phyloP scores from a whole-genome alignment of 2,113 vertebrate genomes.

The Phalacrocorax pelagicus region DNA sequence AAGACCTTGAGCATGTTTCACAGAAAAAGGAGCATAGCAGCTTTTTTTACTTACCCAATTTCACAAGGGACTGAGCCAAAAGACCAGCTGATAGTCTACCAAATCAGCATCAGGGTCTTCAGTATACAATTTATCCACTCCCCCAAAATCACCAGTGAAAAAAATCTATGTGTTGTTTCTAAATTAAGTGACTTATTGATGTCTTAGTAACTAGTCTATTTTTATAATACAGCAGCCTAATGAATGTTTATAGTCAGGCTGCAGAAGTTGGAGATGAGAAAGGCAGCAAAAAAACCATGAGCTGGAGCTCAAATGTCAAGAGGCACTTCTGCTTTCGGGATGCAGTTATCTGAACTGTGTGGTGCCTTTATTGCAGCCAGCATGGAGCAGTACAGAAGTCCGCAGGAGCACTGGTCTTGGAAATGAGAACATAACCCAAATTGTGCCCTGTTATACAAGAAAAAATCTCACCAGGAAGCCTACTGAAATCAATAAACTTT shows the following conservation, averaged over 20 bases:
- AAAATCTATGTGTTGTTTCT: not conserved
- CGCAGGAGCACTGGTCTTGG: not conserved
- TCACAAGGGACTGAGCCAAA: not conserved
- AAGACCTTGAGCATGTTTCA: not conserved
- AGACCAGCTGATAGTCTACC: not conserved
- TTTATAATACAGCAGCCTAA: not conserved
- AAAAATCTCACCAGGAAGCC: not conserved
- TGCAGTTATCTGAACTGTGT: rapidly evolving
- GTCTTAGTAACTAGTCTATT: not conserved
- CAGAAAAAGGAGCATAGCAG: not conserved
- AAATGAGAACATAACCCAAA: conserved; percentile 3
- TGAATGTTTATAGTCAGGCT: not conserved
- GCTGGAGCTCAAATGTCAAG: not conserved
- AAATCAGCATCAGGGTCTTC: not conserved
- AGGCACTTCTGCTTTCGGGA: not conserved
- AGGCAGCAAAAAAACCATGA: not conserved
- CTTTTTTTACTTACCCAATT: not conserved
- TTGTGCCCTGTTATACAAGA: not conserved
- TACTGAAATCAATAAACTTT: not conserved
- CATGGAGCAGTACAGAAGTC: not conserved
- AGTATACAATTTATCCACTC: not conserved
- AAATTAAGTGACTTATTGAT: not conserved
- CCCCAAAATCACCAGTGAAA: not conserved
- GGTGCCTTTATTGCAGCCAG: not conserved
- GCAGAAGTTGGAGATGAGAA: not conserved